phyloP scores from a whole-genome alignment of 2,113 vertebrate genomes.

The Ardeotis arabs region DNA sequence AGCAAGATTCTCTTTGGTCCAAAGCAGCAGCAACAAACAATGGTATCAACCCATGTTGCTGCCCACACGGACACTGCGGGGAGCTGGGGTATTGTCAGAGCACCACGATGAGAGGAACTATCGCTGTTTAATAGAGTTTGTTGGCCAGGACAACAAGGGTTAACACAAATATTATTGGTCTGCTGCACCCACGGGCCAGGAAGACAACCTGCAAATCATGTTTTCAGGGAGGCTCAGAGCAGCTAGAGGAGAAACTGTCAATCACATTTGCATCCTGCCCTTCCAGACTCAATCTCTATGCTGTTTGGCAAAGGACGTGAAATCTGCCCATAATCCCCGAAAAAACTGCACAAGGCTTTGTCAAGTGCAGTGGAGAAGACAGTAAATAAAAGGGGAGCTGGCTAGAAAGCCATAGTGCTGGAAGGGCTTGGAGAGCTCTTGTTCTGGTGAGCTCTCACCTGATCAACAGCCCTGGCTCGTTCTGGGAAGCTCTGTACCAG shows the following conservation, averaged over 20 bases:
- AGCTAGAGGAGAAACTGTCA: neutral
- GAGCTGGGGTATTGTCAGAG: neutral
- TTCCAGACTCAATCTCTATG: neutral
- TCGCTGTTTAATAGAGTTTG: neutral
- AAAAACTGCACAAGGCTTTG: neutral
- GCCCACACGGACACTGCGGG: neutral
- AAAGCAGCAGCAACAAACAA: neutral
- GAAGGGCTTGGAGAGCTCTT: neutral
- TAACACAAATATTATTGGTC: neutral
- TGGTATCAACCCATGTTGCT: neutral
- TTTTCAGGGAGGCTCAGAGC: neutral
- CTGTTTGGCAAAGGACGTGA: neutral
- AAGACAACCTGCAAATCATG: neutral
- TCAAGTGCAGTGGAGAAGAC: neutral
- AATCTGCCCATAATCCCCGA: neutral
- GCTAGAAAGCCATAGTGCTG: neutral
- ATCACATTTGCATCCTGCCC: neutral
- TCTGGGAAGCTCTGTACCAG: conserved; percentile 63
- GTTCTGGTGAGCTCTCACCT: conserved; percentile 26
- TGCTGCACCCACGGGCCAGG: neutral
- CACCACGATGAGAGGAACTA: rapidly evolving
- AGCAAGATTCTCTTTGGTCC: neutral
- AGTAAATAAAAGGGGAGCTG: neutral
- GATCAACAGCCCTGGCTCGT: conserved; percentile 16
- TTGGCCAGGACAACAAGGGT: neutral